Conservation (phyloP, 2,113 vertebrate genomes). For the Hippolais icterina region DNA sequence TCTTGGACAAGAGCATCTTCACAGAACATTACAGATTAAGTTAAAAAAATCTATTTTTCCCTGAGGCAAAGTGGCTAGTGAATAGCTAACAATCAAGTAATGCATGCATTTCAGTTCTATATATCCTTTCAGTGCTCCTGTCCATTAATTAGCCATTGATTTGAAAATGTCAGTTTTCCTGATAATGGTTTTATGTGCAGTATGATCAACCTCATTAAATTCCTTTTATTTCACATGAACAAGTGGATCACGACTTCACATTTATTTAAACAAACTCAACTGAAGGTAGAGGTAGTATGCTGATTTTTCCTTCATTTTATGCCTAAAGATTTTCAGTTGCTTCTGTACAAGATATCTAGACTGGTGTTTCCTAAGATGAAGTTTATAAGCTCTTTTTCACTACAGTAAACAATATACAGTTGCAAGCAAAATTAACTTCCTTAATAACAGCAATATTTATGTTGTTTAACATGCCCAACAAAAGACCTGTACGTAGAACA, state of each 20-base stretch:
- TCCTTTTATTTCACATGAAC: constrained; percentile 21
- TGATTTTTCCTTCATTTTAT: constrained; percentile 11
- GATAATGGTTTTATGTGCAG: constrained; percentile 32
- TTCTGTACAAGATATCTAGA: background rate
- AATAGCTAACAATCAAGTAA: constrained; percentile 9
- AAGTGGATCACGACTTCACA: background rate
- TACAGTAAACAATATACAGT: background rate
- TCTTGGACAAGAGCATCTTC: background rate
- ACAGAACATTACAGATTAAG: background rate
- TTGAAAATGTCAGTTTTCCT: background rate
- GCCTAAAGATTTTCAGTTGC: background rate
- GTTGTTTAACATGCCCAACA: background rate
- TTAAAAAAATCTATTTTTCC: constrained; percentile 31
- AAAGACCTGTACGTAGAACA: background rate
- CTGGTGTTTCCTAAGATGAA: background rate
- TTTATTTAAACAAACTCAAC: constrained; percentile 11
- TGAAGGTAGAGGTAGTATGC: background rate
- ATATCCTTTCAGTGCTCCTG: background rate
- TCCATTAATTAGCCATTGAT: constrained; percentile 41
- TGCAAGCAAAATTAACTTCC: background rate
- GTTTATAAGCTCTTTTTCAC: background rate
- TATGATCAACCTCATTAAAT: constrained; percentile 16
- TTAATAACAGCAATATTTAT: background rate
- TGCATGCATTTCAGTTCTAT: background rate
- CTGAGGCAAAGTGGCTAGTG: background rate